Evolutionary conservation across 2,113 vertebrate genomes (phyloP), one percentile per base, ranked within the genome.

Genomic region (Mormyrus lacerda): DNA sequence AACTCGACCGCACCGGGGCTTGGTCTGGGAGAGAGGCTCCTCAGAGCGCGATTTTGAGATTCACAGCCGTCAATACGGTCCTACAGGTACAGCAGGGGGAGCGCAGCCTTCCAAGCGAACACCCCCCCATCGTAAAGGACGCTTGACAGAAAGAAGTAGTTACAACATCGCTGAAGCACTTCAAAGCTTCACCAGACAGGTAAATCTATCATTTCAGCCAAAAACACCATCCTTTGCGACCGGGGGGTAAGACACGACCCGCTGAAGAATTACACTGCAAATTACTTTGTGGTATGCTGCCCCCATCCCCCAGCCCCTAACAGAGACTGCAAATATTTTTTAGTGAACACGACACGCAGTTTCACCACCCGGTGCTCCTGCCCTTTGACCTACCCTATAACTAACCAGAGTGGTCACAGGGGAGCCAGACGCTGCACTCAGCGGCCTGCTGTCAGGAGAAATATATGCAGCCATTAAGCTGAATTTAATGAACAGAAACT

Each of bases 1-100:
- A 87, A 92, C 89, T 27, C 17, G 89, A 87, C 65, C 91, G 85
- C 90, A 88, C 53, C 53, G 90, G 55, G 7, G 55, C 82, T 85
- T 39, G 5, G 6, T 24, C 15, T n/a, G 42, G 17, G 2, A 51
- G 45, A 86, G 45, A 6, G 47, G 47, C 47, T 48, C 47, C 47
- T 48, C 47, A 48, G 6, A 27, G 2, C 50, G 27, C 1, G 42
- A 84, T 39, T 42, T 15, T 53, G 50, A 0, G 13, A 53, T 53
- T 47, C 9, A 5, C 82, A 48, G 17, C 8, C 82, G 15, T 31
- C 21, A 7, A 45, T n/a, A 84, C 3, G 44, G 82, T 84, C 39
- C 82, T 15, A 47, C 82, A 44, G 39, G 6, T 45, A 9, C 15
- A 0, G 82, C 44, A 21, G 44, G 24, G 24, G 39, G 15, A n/a